Base-by-base conservation (phyloP, 2,888 invertebrate species). In the Limnephilus marmoratus region DNA sequence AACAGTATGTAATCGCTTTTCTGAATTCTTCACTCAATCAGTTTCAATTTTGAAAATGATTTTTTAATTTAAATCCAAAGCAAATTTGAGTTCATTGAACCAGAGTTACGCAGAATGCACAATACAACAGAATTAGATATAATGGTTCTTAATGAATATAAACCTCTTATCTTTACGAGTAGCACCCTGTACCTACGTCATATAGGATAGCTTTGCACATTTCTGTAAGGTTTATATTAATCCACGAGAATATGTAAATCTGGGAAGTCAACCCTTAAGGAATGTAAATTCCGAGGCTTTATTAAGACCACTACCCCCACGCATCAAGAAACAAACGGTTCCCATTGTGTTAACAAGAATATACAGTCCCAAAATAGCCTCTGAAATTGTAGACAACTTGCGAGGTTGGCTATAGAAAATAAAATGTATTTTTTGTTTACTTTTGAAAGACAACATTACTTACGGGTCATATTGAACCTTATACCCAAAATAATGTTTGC, bases 201-300 rank as follows among this genome's bases (percentile, higher is more conserved):
- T 49, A 0, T 49, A 49, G 13, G 3, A 49, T 49, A 24, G 45
- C 24, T 86, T n/a, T 86, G 49, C 86, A 86, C 13, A 49, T n/a
- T 86, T 29, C 45, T 86, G 82, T 82, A 82, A 82, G 68, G 82
- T 29, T 82, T 34, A 34, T 34, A 45, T 12, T 86, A 86, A 86
- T 86, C 86, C 49, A 29, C 45, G 41, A 29, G 49, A 86, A 86
- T 49, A 49, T 86, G 86, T 29, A 86, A 86, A 86, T 86, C n/a
- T n/a, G 15, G 4, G 82, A 82, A 34, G 31, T 68, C 68, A 68
- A 68, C 68, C 68, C n/a, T 68, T 68, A 68, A 68, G 68, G 68
- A n/a, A 68, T 68, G 68, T 68, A n/a, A 68, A 68, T 68, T 68
- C n/a, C 68, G n/a, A 24, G 68, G 68, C 68, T 68, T n/a, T 68